These are phyloP conservation scores for Schmidtea mediterranea DNA, from an alignment of 1,140 invertebrate species.

Conservation along the genomic window DNA sequence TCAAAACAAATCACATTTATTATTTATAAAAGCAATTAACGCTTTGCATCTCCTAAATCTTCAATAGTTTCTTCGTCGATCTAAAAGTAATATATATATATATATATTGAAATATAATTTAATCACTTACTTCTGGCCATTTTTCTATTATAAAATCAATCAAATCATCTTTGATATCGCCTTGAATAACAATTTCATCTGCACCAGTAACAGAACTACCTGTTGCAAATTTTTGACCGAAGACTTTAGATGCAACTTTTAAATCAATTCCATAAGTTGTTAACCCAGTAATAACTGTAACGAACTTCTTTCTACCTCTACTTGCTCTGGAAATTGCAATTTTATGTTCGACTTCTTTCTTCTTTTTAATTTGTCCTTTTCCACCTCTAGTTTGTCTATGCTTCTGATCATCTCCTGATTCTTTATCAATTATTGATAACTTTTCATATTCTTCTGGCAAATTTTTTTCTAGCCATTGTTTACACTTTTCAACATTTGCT, in stretches of 20 bases:
- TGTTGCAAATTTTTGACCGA: slow-evolving; percentile 87
- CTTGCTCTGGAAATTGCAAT: slow-evolving; percentile 57
- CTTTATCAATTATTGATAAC: slow-evolving; percentile 37
- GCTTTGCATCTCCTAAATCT: slow-evolving; percentile 32
- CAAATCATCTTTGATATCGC: slow-evolving; percentile 60
- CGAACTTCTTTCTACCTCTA: slow-evolving; percentile 88
- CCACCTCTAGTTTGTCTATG: slow-evolving; percentile 55
- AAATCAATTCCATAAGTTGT: slow-evolving; percentile 81
- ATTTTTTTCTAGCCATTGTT: slow-evolving; percentile 76
- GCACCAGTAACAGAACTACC: slow-evolving; percentile 89
- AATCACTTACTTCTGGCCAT: slow-evolving; percentile 49
- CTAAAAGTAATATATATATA: slow-evolving; percentile 16
- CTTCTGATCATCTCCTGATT: slow-evolving; percentile 54
- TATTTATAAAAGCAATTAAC: slow-evolving; percentile 14
- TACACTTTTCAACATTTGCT: slow-evolving; percentile 84
- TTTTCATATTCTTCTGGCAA: slow-evolving; percentile 70
- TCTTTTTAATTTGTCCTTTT: slow-evolving; percentile 64
- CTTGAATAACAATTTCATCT: slow-evolving; percentile 97
- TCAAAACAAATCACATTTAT: neutral
- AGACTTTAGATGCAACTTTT: slow-evolving; percentile 88
- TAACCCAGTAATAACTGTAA: slow-evolving; percentile 44
- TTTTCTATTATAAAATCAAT: slow-evolving; percentile 91
- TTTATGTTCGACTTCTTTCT: slow-evolving; percentile 41
- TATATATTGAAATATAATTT: neutral
- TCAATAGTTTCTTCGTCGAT: slow-evolving; percentile 34